Conservation (phyloP, 1,140 invertebrate species). For the Caenorhabditis brenneri region DNA sequence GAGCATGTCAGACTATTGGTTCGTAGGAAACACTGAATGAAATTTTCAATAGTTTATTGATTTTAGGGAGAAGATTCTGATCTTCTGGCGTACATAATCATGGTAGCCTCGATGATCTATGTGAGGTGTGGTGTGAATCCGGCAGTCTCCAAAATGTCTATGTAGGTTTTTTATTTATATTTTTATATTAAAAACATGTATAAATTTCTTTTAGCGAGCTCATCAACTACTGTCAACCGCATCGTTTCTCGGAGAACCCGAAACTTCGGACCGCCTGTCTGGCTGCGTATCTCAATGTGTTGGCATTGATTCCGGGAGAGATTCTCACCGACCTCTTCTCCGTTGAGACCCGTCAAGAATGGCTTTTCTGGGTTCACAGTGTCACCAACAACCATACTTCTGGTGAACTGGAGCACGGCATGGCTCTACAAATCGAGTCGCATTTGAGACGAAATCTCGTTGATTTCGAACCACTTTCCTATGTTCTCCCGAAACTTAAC, state of each 20-base stretch:
- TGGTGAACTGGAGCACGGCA: not conserved
- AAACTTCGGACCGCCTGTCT: not conserved
- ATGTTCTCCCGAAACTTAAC: too few species aligned
- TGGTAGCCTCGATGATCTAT: slow-evolving; percentile 11
- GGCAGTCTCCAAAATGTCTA: not conserved
- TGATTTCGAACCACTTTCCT: too few species aligned
- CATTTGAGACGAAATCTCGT: too few species aligned
- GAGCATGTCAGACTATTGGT: not conserved
- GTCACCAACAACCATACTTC: not conserved
- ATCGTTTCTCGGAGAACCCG: slow-evolving; percentile 5
- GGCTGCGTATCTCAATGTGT: not conserved
- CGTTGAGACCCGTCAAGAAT: not conserved
- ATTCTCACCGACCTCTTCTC: not conserved
- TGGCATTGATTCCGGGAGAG: not conserved
- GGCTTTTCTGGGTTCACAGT: not conserved
- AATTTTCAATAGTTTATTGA: too few species aligned
- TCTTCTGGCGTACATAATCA: not conserved
- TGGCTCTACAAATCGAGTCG: not conserved
- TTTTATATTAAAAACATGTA: too few species aligned
- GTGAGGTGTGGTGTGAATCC: not conserved
- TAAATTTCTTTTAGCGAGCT: not conserved
- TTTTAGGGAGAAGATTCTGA: not conserved
- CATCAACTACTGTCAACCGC: not conserved
- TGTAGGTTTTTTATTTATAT: not conserved
- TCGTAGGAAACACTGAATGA: not conserved